A percentile compares a stretch with the other conserved stretches of the same genome.
Conservation (phyloP, 53 echinoderm and acorn worm species). For the Mesocentrotus franciscanus region DNA sequence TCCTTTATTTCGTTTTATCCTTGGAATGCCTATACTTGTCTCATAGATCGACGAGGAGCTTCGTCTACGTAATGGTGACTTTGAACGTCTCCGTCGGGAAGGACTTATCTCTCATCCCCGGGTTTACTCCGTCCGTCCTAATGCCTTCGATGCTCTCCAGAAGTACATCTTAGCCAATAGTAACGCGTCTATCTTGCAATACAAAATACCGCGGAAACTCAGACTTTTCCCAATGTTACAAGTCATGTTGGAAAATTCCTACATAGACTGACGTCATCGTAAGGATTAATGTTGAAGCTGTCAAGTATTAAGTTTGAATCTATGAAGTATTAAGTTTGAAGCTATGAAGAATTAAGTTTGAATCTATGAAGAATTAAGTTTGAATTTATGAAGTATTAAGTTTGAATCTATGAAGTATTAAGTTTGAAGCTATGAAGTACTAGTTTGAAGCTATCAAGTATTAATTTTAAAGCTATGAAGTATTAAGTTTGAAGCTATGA, state of each 20-base stretch:
- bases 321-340: too few species aligned
- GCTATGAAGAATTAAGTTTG: too few species aligned
- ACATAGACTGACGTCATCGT: neutral
- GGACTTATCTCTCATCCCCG: conserved; percentile 65
- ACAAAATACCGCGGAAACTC: conserved; percentile 72
- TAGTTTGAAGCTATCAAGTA: too few species aligned
- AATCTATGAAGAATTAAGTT: too few species aligned
- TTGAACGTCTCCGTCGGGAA: conserved; percentile 70
- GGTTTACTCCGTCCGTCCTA: conserved; percentile 54
- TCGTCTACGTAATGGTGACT: conserved; percentile 64
- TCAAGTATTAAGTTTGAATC: too few species aligned
- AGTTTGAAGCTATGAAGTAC: too few species aligned
- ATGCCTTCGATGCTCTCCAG: conserved; percentile 63
- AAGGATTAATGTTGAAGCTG: too few species aligned
- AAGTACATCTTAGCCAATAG: conserved; percentile 69
- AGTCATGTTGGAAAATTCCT: conserved; percentile 14
- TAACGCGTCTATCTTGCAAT: conserved; percentile 71
- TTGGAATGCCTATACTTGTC: neutral
- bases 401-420: too few species aligned
- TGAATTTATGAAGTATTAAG: too few species aligned
- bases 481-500: too few species aligned
- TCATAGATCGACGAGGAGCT: conserved; percentile 73
- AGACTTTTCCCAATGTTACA: conserved; percentile 58
- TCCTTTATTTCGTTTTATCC: too few species aligned
- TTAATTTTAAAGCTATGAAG: too few species aligned